A percentile compares a stretch with the other conserved stretches of the same genome.
phyloP scores from a whole-genome alignment of 1,140 invertebrate species.

The Sitophilus oryzae region DNA sequence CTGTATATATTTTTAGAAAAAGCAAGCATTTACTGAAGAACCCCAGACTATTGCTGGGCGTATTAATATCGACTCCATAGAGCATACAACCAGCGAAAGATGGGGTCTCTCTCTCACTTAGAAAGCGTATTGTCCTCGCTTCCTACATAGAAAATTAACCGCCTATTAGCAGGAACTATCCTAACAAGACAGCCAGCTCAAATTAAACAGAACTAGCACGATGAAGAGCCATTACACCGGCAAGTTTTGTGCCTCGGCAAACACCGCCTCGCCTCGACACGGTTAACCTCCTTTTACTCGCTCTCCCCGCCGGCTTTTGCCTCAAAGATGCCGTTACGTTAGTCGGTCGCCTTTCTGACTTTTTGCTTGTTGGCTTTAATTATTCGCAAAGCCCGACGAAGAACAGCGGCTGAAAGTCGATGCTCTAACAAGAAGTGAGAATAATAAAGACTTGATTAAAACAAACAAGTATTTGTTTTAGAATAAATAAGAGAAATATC shows the following conservation, averaged over 20 bases:
- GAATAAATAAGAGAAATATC: no score
- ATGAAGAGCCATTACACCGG: background rate
- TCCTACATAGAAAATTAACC: background rate
- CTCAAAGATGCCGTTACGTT: background rate
- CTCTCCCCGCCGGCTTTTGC: background rate
- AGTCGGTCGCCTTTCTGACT: background rate
- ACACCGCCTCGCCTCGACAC: background rate
- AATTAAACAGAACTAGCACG: background rate
- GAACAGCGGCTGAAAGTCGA: no score
- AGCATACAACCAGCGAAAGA: no score
- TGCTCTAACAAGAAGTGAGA: background rate
- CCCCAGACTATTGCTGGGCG: no score
- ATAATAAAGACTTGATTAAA: no score
- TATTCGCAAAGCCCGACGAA: no score
- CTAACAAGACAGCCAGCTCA: background rate
- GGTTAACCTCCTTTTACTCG: background rate
- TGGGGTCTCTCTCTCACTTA: no score
- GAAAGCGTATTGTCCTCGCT: background rate
- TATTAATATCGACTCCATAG: no score
- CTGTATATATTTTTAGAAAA: no score
- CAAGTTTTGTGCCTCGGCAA: background rate
- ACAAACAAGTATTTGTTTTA: no score
- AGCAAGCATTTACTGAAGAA: no score
- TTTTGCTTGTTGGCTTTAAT: background rate
- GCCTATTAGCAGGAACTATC: background rate